Conservation (phyloP, 2,113 vertebrate species). For the Nycticebus coucang region DNA sequence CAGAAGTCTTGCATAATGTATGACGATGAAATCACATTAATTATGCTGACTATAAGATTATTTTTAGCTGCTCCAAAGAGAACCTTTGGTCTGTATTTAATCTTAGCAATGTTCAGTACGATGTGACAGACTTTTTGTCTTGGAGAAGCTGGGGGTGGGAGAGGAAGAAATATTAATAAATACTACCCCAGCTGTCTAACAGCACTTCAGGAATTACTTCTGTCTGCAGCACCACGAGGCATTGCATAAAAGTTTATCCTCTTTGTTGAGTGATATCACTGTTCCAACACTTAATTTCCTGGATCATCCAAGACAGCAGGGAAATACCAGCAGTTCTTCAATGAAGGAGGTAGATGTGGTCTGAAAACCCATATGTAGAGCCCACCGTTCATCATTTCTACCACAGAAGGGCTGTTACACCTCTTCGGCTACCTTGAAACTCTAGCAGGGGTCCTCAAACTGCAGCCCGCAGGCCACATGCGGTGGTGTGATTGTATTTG, state of each 20-base stretch:
- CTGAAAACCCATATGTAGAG: neutral
- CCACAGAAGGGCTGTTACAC: no score
- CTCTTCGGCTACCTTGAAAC: neutral
- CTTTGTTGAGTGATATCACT: neutral
- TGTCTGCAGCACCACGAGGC: neutral
- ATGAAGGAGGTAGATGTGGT: neutral
- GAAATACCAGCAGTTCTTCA: neutral
- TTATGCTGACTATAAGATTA: neutral
- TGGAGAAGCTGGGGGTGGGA: neutral
- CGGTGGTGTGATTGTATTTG: no score
- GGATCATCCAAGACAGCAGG: neutral
- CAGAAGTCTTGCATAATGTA: neutral
- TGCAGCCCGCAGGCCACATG: no score
- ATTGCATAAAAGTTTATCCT: neutral
- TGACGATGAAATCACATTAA: neutral
- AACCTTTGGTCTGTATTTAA: neutral
- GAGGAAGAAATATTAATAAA: neutral
- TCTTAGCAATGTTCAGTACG: neutral
- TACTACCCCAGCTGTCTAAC: neutral
- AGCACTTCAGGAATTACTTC: neutral
- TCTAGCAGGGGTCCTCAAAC: no score
- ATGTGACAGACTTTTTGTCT: neutral
- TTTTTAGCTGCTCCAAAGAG: neutral
- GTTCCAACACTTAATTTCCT: constrained; percentile 25
- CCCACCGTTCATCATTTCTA: neutral